These are phyloP conservation scores for Ctena decussata DNA, from an alignment of 2,888 invertebrate species.

Conservation along the genomic window DNA sequence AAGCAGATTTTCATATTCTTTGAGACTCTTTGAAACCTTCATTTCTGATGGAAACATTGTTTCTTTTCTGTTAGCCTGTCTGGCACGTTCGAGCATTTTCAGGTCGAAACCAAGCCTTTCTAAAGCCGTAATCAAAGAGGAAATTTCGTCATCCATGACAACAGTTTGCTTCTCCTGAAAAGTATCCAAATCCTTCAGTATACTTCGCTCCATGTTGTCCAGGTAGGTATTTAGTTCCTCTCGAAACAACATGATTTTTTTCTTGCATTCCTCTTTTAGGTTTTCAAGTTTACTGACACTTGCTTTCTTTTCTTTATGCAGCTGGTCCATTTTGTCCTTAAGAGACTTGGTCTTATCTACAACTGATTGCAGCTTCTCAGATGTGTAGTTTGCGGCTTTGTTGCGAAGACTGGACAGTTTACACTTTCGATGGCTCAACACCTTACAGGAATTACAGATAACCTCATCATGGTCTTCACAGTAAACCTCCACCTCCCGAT, in stretches of 20 bases:
- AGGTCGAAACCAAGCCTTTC: background rate
- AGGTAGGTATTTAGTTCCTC: background rate
- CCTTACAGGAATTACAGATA: background rate
- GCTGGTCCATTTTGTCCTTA: background rate
- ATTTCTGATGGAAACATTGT: background rate
- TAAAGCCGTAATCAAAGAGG: background rate
- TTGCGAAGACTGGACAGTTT: background rate
- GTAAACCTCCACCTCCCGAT: background rate
- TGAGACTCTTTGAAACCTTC: background rate
- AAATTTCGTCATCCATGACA: background rate
- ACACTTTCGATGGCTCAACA: background rate
- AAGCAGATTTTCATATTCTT: background rate
- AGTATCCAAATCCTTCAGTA: background rate
- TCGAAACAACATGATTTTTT: background rate
- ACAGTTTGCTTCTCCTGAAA: background rate
- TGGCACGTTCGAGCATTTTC: background rate
- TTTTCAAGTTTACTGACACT: background rate
- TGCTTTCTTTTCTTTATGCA: background rate
- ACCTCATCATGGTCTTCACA: background rate
- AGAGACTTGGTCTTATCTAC: background rate
- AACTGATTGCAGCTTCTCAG: background rate
- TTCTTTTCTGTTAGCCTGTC: background rate
- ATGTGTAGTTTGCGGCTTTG: background rate
- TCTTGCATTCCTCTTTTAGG: background rate
- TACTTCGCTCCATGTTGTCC: background rate